These are phyloP conservation scores for Tinamus guttatus DNA, from an alignment of 2,113 vertebrate species.

Conservation along the genomic window DNA sequence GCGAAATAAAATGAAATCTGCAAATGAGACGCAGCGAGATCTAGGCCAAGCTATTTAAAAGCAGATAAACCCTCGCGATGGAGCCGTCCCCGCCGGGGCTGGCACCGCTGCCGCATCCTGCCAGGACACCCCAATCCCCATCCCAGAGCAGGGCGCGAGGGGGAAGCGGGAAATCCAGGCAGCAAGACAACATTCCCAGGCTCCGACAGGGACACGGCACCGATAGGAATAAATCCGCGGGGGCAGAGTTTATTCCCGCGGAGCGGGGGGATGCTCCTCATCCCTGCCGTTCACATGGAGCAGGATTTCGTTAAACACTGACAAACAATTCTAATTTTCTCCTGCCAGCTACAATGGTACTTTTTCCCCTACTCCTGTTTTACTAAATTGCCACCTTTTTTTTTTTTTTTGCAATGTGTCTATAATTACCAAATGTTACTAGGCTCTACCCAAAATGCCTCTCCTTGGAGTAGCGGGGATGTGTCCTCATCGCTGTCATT, in stretches of 20 bases:
- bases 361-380: constrained; percentile 53
- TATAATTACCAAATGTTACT: constrained; percentile 76
- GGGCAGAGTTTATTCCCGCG: too few species aligned
- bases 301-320: constrained; percentile 43
- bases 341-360: constrained; percentile 58
- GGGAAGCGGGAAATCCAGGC: too few species aligned
- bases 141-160: too few species aligned
- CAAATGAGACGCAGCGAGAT: not conserved
- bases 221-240: too few species aligned
- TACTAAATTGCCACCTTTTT: constrained; percentile 67
- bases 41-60: not conserved
- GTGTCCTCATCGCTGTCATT: constrained; percentile 67
- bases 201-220: too few species aligned
- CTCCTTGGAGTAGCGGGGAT: constrained; percentile 61
- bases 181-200: too few species aligned
- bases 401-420: constrained; percentile 77
- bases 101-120: too few species aligned
- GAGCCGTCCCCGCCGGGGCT: too few species aligned
- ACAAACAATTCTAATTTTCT: constrained; percentile 61
- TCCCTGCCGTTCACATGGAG: not conserved
- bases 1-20: not conserved
- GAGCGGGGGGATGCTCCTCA: too few species aligned
- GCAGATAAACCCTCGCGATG: not conserved
- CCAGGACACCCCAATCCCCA: too few species aligned
- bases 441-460: constrained; percentile 63